phyloP scores from a whole-genome alignment of 1,140 invertebrate species.

The Aphis gossypii region DNA sequence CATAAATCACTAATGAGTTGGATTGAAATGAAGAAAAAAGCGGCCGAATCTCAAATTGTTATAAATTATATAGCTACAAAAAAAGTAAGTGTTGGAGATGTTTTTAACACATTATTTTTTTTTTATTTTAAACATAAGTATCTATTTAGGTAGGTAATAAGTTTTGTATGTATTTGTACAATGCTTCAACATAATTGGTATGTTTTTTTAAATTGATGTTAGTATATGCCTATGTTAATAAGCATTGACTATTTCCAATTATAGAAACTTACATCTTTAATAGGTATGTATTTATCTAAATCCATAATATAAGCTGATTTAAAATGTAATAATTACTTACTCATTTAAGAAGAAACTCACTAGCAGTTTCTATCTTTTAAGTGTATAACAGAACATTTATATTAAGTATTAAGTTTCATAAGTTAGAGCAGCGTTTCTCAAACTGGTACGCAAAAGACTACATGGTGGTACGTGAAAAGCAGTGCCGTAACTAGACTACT shows the following conservation, averaged over 20 bases:
- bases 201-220: not conserved
- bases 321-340: not conserved
- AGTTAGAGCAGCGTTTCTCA: not conserved
- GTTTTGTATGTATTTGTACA: not conserved
- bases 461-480: too few relatives aligned
- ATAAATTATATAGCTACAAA: constrained; percentile 36
- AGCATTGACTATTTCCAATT: not conserved
- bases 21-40: constrained; percentile 20
- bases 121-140: not conserved
- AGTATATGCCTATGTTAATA: not conserved
- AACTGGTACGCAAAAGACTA: too few relatives aligned
- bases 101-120: not conserved
- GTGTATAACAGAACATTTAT: not conserved
- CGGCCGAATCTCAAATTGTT: constrained; percentile 25
- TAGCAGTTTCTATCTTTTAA: not conserved
- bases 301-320: not conserved
- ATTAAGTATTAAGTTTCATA: not conserved
- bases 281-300: not conserved
- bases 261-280: not conserved
- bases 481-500: too few relatives aligned
- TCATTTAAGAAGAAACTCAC: not conserved
- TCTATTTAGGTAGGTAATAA: not conserved
- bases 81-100: not conserved
- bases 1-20: not conserved
- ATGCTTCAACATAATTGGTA: constrained; percentile 16